Conservation (phyloP, 2,888 invertebrate genomes). For the Idaea dimidiata region DNA sequence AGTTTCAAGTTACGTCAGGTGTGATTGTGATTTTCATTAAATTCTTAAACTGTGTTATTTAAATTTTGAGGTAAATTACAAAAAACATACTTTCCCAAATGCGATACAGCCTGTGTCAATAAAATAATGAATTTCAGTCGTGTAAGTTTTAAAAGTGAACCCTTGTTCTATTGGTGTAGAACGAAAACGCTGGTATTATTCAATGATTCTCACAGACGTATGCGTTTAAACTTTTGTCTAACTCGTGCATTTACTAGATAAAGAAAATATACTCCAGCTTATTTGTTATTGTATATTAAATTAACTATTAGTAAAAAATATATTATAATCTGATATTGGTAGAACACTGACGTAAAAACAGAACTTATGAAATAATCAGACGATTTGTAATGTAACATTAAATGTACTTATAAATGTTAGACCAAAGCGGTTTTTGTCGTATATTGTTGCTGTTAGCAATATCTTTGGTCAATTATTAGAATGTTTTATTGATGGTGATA, state of each 20-base stretch:
- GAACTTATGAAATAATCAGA: conserved; percentile 48
- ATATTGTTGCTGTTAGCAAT: conserved; percentile 73
- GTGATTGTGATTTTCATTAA: no score
- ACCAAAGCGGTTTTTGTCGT: conserved; percentile 70
- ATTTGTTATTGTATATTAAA: conserved; percentile 55
- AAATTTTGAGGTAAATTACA: no score
- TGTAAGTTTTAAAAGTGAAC: not conserved
- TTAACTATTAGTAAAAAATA: conserved; percentile 38
- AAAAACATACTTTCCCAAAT: no score
- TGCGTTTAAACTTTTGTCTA: conserved; percentile 39
- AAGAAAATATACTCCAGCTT: conserved; percentile 53
- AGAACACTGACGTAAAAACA: conserved; percentile 40
- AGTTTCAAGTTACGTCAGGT: no score
- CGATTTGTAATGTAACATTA: conserved; percentile 56
- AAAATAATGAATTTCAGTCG: no score
- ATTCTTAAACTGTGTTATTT: no score
- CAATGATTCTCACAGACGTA: conserved; percentile 46
- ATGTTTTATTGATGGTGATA: conserved; percentile 66
- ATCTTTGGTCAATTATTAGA: conserved; percentile 80
- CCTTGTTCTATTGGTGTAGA: conserved; percentile 11
- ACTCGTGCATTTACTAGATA: conserved; percentile 56
- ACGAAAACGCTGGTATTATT: conserved; percentile 35
- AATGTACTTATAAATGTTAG: conserved; percentile 70
- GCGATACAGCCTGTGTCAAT: no score
- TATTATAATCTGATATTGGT: conserved; percentile 41